These are phyloP conservation scores for Pteria penguin DNA, from an alignment of 2,888 invertebrate species.

Conservation along the genomic window DNA sequence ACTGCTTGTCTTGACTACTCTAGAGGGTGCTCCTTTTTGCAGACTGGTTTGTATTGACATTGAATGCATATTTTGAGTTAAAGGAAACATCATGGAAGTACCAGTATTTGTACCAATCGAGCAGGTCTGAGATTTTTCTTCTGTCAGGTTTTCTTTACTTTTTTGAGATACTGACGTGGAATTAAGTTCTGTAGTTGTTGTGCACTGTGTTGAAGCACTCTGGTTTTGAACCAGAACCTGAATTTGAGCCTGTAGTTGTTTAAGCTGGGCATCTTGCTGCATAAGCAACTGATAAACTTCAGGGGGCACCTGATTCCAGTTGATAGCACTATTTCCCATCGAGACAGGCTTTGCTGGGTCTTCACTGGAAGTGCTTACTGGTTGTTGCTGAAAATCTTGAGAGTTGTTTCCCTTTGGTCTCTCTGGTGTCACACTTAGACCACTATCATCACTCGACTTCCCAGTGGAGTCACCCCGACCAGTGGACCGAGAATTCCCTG, in stretches of 20 bases:
- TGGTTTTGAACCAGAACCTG: constrained; percentile 67
- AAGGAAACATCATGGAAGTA: constrained; percentile 35
- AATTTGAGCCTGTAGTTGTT: constrained; percentile 75
- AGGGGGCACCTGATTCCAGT: constrained; percentile 70
- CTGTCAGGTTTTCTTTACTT: constrained; percentile 3
- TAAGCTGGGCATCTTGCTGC: constrained; percentile 75
- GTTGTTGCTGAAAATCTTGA: neutral
- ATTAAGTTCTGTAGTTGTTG: constrained; percentile 41
- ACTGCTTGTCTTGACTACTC: neutral
- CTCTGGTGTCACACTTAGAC: constrained; percentile 72
- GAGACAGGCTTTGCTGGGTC: constrained; percentile 1
- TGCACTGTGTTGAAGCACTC: constrained; percentile 38
- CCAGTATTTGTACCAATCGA: constrained; percentile 68
- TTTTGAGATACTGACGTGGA: constrained; percentile 11
- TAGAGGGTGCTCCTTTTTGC: neutral
- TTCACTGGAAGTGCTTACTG: too few species aligned
- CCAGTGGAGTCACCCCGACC: constrained; percentile 61
- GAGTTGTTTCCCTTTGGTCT: constrained; percentile 34
- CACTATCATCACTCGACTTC: constrained; percentile 73
- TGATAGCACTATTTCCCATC: constrained; percentile 42
- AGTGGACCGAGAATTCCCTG: constrained; percentile 35
- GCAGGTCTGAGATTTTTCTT: constrained; percentile 49
- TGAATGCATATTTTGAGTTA: constrained; percentile 32
- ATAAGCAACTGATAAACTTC: constrained; percentile 73
- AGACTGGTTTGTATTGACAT: constrained; percentile 53